Conservation (phyloP, 2,797 vertebrate genomes). For the Crypturellus tataupa region DNA sequence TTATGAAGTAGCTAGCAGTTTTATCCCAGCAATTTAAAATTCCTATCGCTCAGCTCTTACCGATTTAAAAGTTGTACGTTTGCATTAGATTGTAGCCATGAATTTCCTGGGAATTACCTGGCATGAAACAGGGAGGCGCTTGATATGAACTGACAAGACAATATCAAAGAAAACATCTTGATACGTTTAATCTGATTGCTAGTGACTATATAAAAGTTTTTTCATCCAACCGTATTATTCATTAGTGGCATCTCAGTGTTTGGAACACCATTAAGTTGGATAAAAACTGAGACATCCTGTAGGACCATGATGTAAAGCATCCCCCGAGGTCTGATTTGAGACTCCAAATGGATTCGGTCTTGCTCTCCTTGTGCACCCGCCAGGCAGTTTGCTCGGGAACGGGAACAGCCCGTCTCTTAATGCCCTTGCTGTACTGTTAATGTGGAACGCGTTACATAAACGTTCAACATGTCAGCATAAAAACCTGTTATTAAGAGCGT, state of each 20-base stretch:
- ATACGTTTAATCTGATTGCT: constrained; percentile 38
- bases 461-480: neutral
- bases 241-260: constrained; percentile 10
- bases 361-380: neutral
- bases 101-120: constrained; percentile 74
- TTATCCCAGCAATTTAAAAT: constrained; percentile 61
- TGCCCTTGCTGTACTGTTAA: constrained; percentile 12
- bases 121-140: constrained; percentile 63
- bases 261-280: neutral
- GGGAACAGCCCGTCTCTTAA: neutral
- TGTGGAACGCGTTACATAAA: neutral
- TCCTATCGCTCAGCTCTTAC: neutral
- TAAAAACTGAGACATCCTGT: neutral
- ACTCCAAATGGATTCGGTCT: constrained; percentile 18
- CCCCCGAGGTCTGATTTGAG: constrained; percentile 21
- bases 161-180: constrained; percentile 48
- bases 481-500: neutral
- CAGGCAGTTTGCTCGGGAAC: neutral
- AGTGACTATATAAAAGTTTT: constrained; percentile 22
- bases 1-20: constrained; percentile 50
- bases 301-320: constrained; percentile 6
- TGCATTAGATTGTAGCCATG: constrained; percentile 49
- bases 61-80: constrained; percentile 39
- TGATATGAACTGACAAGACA: constrained; percentile 58
- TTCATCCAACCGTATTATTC: constrained; percentile 14